Conservation (phyloP, 1,140 invertebrate species). For the Zaprionus capensis region DNA sequence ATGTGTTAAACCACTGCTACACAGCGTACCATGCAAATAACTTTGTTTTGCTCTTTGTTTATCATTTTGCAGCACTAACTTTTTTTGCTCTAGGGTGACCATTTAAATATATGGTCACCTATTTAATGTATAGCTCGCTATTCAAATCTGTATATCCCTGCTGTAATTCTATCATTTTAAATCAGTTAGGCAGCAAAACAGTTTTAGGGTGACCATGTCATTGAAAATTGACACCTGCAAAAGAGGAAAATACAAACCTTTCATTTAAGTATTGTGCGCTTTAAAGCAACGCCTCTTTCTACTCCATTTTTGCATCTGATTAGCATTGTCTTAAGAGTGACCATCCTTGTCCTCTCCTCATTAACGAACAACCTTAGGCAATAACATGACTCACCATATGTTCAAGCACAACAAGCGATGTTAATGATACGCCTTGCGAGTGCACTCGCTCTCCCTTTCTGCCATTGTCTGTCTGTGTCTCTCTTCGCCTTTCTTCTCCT, state of each 20-base stretch:
- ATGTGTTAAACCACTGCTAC: neutral
- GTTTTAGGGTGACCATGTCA: neutral
- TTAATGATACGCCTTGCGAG: conserved; percentile 10
- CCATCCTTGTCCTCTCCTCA: neutral
- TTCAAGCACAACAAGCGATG: neutral
- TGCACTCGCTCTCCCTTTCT: conserved; percentile 5
- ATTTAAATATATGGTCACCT: no score
- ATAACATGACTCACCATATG: neutral
- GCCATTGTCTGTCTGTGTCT: neutral
- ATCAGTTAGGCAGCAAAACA: neutral
- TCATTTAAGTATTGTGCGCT: neutral
- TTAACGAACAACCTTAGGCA: neutral
- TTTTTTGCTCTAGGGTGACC: no score
- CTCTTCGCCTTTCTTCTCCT: neutral
- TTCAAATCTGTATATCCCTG: neutral
- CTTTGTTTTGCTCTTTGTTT: no score
- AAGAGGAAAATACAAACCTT: neutral
- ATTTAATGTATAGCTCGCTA: neutral
- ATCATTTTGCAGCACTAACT: no score
- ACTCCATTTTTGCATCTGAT: neutral
- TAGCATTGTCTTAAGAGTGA: neutral
- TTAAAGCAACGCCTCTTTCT: neutral
- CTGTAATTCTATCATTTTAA: neutral
- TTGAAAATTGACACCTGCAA: neutral
- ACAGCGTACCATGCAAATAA: neutral